Conservation (phyloP, 2,113 vertebrate species). For the Bufo gargarizans region DNA sequence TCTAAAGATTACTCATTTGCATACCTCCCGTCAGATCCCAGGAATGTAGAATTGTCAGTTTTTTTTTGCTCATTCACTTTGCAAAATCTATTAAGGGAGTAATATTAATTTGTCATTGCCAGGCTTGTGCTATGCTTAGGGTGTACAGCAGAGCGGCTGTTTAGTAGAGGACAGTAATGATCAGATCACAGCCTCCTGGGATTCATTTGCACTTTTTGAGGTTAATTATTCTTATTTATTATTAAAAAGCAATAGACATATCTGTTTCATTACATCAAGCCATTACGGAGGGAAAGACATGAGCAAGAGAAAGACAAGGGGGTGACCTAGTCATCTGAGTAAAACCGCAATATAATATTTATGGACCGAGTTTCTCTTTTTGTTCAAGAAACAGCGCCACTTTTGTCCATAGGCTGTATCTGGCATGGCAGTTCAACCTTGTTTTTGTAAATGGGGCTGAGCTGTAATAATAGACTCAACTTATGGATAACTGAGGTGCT, state of each 20-base stretch:
- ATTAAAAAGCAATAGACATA: neutral
- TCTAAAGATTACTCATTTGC: conserved; percentile 52
- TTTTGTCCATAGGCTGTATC: too few relatives aligned
- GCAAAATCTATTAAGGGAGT: neutral
- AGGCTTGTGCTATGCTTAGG: neutral
- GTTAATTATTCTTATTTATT: neutral
- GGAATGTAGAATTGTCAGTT: conserved; percentile 4
- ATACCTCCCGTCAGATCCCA: conserved; percentile 11
- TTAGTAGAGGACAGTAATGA: neutral
- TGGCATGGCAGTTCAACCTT: too few relatives aligned
- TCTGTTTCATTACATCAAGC: neutral
- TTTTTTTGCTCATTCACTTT: neutral
- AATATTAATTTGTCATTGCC: conserved; percentile 19
- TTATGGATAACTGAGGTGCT: too few relatives aligned
- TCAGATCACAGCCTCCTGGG: neutral
- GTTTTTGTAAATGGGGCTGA: too few relatives aligned
- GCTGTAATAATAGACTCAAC: too few relatives aligned
- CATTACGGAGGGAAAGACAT: neutral
- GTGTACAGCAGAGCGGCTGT: neutral
- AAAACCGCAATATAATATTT: neutral
- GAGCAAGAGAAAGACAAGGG: neutral
- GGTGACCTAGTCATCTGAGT: neutral
- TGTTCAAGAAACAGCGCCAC: too few relatives aligned
- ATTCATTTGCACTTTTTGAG: conserved; percentile 2
- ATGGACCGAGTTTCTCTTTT: too few relatives aligned